A percentile compares a stretch with the other conserved stretches of the same genome.
These are phyloP conservation scores for Nineta flava DNA, from an alignment of 2,888 invertebrate genomes.

Conservation along the genomic window DNA sequence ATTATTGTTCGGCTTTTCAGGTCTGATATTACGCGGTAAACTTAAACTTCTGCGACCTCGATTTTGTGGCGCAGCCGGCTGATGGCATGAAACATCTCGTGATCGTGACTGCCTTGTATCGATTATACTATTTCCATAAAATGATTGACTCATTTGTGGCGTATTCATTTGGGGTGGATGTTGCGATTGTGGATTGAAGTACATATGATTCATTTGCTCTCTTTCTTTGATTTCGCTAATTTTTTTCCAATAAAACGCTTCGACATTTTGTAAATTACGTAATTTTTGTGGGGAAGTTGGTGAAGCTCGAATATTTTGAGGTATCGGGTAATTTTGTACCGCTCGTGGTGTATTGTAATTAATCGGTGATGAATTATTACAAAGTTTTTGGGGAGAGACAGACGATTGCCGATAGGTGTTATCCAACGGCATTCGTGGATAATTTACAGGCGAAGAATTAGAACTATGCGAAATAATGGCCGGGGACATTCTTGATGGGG, in stretches of 20 bases:
- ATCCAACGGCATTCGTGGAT: background rate
- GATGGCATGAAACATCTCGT: conserved; percentile 14
- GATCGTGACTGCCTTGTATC: conserved; percentile 18
- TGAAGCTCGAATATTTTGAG: too few relatives aligned
- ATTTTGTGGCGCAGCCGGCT: too few relatives aligned
- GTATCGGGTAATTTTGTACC: too few relatives aligned
- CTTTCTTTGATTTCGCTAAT: conserved; percentile 43
- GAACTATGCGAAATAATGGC: too few relatives aligned
- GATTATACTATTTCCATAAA: too few relatives aligned
- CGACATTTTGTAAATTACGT: conserved; percentile 39
- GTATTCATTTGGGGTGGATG: background rate
- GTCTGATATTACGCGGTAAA: conserved; percentile 19
- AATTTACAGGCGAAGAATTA: background rate
- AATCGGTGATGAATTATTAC: too few relatives aligned
- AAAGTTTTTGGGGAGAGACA: too few relatives aligned
- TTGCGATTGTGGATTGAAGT: conserved; percentile 5
- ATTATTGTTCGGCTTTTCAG: conserved; percentile 1
- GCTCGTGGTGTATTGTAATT: too few relatives aligned
- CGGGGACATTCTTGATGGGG: too few relatives aligned
- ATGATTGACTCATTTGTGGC: background rate
- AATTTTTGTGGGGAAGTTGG: conserved; percentile 33
- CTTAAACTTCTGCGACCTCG: conserved; percentile 24
- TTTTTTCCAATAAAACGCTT: conserved; percentile 54
- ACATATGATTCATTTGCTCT: conserved; percentile 32
- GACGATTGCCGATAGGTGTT: background rate